Evolutionary conservation across 2,113 vertebrate species (phyloP).

Genomic region (Kobus ellipsiprymnus): DNA sequence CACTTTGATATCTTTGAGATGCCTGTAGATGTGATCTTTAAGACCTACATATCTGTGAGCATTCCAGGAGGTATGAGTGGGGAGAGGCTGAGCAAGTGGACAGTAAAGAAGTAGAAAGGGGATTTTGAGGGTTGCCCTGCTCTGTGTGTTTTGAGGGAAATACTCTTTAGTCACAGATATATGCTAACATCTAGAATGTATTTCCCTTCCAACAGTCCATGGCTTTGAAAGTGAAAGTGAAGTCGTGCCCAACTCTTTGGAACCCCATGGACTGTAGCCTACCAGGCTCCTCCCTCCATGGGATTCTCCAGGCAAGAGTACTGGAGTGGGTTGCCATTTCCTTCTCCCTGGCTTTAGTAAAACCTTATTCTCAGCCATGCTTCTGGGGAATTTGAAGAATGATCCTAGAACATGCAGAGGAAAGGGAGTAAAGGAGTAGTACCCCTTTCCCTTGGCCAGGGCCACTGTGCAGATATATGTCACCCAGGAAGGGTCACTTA

Average conservation of each 20-base stretch:
- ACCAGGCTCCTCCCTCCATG: too few relatives aligned
- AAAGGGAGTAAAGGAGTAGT: background rate
- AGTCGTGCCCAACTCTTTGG: too few relatives aligned
- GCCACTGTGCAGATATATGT: background rate
- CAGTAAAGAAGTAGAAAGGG: background rate
- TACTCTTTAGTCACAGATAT: background rate
- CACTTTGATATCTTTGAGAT: background rate
- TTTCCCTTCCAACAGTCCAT: background rate
- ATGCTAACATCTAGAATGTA: background rate
- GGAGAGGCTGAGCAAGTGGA: background rate
- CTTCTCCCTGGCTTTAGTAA: background rate
- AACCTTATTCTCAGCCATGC: background rate
- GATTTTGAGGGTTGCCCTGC: background rate
- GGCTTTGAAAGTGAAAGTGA: background rate
- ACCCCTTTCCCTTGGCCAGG: background rate
- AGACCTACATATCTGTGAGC: background rate
- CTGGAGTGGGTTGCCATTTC: too few relatives aligned
- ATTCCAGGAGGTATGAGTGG: background rate
- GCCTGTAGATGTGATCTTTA: background rate
- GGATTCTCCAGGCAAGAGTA: too few relatives aligned
- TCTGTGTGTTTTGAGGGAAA: background rate
- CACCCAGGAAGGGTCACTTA: background rate
- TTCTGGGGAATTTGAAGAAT: background rate
- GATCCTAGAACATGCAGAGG: background rate
- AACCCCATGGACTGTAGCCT: too few relatives aligned